A percentile compares a stretch with the other conserved stretches of the same genome.
phyloP scores from a whole-genome alignment of 2,113 vertebrate genomes.

The Capreolus pygargus region DNA sequence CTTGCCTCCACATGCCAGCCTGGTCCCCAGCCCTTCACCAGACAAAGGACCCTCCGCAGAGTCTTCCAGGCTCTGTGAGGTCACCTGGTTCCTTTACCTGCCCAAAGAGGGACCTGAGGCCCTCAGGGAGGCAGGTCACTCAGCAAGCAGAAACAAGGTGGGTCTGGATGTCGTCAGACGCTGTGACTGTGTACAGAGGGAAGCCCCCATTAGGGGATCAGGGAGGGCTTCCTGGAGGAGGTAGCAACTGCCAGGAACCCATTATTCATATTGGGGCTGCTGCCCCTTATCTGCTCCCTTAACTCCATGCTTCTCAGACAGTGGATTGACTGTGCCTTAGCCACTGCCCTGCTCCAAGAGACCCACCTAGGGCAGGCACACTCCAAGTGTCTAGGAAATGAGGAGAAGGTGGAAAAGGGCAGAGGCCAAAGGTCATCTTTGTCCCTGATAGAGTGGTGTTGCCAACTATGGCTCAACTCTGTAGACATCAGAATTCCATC shows the following conservation, averaged over 20 bases:
- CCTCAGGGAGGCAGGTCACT: neutral
- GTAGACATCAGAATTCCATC: neutral
- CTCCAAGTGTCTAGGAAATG: neutral
- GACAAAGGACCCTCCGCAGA: neutral
- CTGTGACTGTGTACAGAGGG: neutral
- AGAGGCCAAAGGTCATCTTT: neutral
- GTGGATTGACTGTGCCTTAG: neutral
- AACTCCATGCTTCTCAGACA: neutral
- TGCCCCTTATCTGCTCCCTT: neutral
- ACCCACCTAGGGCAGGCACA: neutral
- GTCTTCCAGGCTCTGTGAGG: neutral
- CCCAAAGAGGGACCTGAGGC: neutral
- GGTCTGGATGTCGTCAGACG: fast-evolving
- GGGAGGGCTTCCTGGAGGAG: neutral
- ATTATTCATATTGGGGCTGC: neutral
- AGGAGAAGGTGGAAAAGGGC: neutral
- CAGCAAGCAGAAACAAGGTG: neutral
- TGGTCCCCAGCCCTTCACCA: fast-evolving
- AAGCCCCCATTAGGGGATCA: neutral
- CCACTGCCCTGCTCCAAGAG: neutral
- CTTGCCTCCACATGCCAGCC: neutral
- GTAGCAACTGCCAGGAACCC: neutral
- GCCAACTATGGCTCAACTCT: neutral
- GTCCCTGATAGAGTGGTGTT: neutral
- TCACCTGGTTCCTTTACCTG: neutral